Evolutionary conservation across 2,888 invertebrate genomes (phyloP).

Genomic region (Limulus polyphemus): DNA sequence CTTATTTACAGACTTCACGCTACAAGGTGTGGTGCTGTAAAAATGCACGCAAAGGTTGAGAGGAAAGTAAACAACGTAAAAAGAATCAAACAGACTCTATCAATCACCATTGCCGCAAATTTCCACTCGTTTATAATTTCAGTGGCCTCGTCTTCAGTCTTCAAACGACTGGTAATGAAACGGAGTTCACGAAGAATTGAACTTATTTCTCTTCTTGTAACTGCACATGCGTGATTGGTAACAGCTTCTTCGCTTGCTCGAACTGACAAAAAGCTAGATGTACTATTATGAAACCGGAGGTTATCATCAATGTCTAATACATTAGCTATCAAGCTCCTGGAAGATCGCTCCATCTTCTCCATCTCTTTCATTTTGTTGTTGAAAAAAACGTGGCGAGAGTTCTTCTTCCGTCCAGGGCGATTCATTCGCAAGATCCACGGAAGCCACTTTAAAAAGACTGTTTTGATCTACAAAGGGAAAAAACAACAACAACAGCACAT

Average conservation of each 20-base stretch:
- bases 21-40: slow-evolving; percentile 87
- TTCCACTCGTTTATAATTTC: slow-evolving; percentile 92
- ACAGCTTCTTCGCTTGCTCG: slow-evolving; percentile 44
- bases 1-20: slow-evolving; percentile 46
- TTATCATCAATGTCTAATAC: slow-evolving; percentile 96
- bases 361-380: slow-evolving; percentile 58
- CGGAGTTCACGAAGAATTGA: slow-evolving; percentile 88
- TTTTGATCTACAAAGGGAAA: slow-evolving; percentile 58
- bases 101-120: slow-evolving; percentile 96
- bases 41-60: slow-evolving; percentile 78
- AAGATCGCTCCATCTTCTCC: slow-evolving; percentile 75
- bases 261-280: slow-evolving; percentile 16
- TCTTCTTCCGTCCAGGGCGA: slow-evolving; percentile 80
- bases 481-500: too few species aligned
- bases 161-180: slow-evolving; percentile 84
- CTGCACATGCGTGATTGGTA: slow-evolving; percentile 13
- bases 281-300: slow-evolving; percentile 43
- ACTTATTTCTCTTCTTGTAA: slow-evolving; percentile 59
- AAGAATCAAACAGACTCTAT: slow-evolving; percentile 89
- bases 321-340: slow-evolving; percentile 88
- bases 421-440: slow-evolving; percentile 94
- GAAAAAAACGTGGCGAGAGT: slow-evolving; percentile 59
- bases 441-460: slow-evolving; percentile 90
- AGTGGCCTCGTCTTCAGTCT: slow-evolving; percentile 85
- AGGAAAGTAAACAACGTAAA: slow-evolving; percentile 88